Evolutionary conservation across 53 echinoderm and acorn worm genomes (phyloP).

Genomic region (Temnopleurus reevesii): DNA sequence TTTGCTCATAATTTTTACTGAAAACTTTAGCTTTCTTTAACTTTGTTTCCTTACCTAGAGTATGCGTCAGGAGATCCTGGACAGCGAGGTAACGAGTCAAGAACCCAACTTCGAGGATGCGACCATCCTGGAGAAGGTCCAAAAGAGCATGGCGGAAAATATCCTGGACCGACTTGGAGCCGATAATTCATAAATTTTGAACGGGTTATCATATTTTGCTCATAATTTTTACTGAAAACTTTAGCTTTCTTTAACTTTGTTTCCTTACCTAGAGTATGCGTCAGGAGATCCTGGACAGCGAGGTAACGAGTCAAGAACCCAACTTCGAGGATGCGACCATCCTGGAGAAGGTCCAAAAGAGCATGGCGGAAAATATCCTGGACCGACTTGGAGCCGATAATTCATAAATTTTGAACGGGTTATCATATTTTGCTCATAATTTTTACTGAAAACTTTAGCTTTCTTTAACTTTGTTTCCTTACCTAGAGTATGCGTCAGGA

Average conservation of each 20-base stretch:
- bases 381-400: conserved; percentile 59
- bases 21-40: too few species aligned
- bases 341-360: conserved; percentile 73
- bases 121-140: conserved; percentile 73
- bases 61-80: conserved; percentile 57
- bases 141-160: conserved; percentile 77
- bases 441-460: too few species aligned
- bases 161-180: conserved; percentile 62
- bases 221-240: too few species aligned
- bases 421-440: too few species aligned
- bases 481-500: conserved; percentile 37
- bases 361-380: conserved; percentile 75
- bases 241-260: too few species aligned
- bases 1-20: too few species aligned
- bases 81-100: conserved; percentile 30
- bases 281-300: conserved; percentile 57
- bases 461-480: not conserved
- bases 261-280: conserved; percentile 22
- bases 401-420: too few species aligned
- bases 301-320: conserved; percentile 13
- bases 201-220: too few species aligned
- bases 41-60: not conserved
- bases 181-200: too few species aligned
- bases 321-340: conserved; percentile 73
- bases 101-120: conserved; percentile 67